These are phyloP conservation scores for Amphipyra berbera DNA, from an alignment of 2,888 invertebrate species.

Conservation along the genomic window DNA sequence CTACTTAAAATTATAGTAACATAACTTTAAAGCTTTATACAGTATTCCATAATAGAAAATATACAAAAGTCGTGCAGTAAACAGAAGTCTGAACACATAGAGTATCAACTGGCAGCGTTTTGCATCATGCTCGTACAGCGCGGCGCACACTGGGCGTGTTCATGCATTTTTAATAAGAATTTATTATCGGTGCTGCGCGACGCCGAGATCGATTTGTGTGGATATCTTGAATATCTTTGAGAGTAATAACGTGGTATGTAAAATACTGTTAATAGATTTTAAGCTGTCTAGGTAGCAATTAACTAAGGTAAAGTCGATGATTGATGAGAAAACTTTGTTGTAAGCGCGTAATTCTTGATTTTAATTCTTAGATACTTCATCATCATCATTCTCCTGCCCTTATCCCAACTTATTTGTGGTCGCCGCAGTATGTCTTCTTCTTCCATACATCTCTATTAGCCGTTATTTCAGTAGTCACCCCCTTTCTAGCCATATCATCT, in stretches of 20 bases:
- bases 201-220: slow-evolving; percentile 45
- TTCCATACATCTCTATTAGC: no score
- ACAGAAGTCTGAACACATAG: slow-evolving; percentile 30
- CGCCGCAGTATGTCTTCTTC: no score
- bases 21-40: no score
- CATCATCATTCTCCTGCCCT: no score
- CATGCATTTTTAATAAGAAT: slow-evolving; percentile 63
- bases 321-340: no score
- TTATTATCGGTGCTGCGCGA: slow-evolving; percentile 43
- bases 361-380: no score
- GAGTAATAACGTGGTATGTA: slow-evolving; percentile 23
- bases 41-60: neutral
- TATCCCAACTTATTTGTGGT: no score
- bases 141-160: slow-evolving; percentile 43
- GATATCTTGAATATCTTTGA: slow-evolving; percentile 27
- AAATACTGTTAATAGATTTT: slow-evolving; percentile 1
- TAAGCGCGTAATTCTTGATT: no score
- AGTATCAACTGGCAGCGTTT: slow-evolving; percentile 25
- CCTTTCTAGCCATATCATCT: no score
- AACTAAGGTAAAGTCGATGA: neutral
- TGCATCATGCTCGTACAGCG: slow-evolving; percentile 14
- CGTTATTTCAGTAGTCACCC: no score
- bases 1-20: no score
- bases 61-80: slow-evolving; percentile 18
- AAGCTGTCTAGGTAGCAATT: slow-evolving; percentile 2